Evolutionary conservation across 2,888 invertebrate genomes (phyloP), one percentile per base, ranked within the genome.

Genomic region (Leucophora obtusa): DNA sequence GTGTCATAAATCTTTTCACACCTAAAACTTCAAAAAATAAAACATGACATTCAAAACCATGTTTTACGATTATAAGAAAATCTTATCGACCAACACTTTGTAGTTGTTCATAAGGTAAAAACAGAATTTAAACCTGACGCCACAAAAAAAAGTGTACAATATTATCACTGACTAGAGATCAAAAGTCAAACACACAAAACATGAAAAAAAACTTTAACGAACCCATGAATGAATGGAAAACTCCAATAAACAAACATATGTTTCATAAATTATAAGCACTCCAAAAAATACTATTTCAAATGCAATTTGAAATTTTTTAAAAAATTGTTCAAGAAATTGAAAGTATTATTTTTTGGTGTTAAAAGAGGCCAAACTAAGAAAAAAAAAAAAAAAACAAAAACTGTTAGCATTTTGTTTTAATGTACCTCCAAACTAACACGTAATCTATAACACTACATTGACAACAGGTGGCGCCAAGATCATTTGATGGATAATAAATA

Each of bases 1-100:
- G 14, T n/a, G 63, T 74, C 74, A 79, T 79, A 79, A 79, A 79
- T 79, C 74, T 79, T 79, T 79, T 79, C 65, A 74, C 69, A 70
- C 76, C 76, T 63, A 62, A 75, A 69, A 59, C 47, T 17, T 2
- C 17, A 14, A 35, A n/a, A 50, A 59, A 51, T n/a, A 17, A 65
- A 74, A 74, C 69, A 69, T 69, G 79, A 69, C 69, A 79, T 69
- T 73, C 68, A 73, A 69, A 72, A 70, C 17, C 58, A 33, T 68
- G 47, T 47, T n/a, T 2, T n/a, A 14, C 5, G 43, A n/a, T 47
- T 47, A n/a, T 47, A 47, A 47, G 43, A 47, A 47, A n/a, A 47
- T n/a, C 14, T 47, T 47, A 47, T 47, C 43, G 43, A 14, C 38
- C 38, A 38, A 38, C 11, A 38, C 1, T 11, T 38, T 38, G 10